phyloP scores from a whole-genome alignment of 2,888 invertebrate species.

The Harpagoxenus sublaevis region DNA sequence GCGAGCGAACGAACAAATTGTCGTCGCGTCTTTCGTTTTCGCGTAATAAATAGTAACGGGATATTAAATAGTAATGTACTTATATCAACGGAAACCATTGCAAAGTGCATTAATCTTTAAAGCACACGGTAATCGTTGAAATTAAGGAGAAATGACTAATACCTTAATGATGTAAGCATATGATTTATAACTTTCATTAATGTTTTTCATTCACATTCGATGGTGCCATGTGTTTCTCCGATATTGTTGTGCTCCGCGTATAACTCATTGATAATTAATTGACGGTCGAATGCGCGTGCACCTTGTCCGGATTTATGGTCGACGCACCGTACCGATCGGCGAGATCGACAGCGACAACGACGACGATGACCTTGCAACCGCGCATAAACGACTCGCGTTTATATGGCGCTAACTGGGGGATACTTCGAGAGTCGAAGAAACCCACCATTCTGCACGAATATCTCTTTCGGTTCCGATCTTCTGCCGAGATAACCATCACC shows the following conservation, averaged over 20 bases:
- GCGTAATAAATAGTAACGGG: conserved; percentile 10
- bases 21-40: conserved; percentile 25
- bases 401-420: conserved; percentile 42
- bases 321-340: conserved; percentile 37
- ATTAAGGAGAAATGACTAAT: not conserved
- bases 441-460: not conserved
- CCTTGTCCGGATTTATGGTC: conserved; percentile 59
- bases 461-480: not conserved
- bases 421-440: conserved; percentile 22
- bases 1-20: conserved; percentile 31
- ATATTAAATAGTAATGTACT: not conserved
- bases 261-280: conserved; percentile 60
- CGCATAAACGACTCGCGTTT: conserved; percentile 50
- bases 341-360: conserved; percentile 33
- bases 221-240: not conserved
- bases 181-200: conserved; percentile 20
- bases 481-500: not conserved
- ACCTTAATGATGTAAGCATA: not conserved
- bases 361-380: conserved; percentile 51
- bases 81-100: not conserved
- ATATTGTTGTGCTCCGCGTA: not conserved
- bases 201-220: conserved; percentile 8
- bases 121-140: not conserved
- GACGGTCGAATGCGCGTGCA: conserved; percentile 48
- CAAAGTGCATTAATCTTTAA: not conserved